A percentile compares a stretch with the other conserved stretches of the same genome.
Conservation (phyloP, 2,888 invertebrate species). For the Ypsolopha sequella region DNA sequence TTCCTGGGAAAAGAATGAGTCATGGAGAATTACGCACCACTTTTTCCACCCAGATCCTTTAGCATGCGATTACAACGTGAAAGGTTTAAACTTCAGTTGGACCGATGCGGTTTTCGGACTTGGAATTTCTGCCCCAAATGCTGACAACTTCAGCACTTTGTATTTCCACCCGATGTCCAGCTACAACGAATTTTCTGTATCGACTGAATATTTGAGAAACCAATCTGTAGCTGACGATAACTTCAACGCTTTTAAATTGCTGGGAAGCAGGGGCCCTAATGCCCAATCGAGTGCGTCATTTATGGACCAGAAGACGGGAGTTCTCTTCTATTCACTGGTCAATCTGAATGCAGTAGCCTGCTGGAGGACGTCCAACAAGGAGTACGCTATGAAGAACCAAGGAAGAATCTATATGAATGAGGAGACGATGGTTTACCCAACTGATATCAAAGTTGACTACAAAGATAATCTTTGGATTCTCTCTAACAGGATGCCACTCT, state of each 20-base stretch:
- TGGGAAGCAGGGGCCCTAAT: conserved; percentile 79
- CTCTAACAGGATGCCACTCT: conserved; percentile 78
- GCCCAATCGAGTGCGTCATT: conserved; percentile 82
- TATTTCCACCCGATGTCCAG: conserved; percentile 87
- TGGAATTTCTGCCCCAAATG: conserved; percentile 74
- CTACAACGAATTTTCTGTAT: conserved; percentile 81
- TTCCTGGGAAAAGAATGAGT: conserved; percentile 77
- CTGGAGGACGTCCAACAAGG: conserved; percentile 79
- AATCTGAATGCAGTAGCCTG: conserved; percentile 84
- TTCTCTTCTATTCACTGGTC: conserved; percentile 80
- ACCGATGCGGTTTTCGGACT: conserved; percentile 83
- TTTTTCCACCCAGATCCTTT: conserved; percentile 79
- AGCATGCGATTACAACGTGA: conserved; percentile 79
- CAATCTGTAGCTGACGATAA: conserved; percentile 64
- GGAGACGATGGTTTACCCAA: conserved; percentile 80
- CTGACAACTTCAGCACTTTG: conserved; percentile 76
- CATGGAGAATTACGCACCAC: conserved; percentile 81
- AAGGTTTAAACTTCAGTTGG: conserved; percentile 79
- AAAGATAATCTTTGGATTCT: conserved; percentile 80
- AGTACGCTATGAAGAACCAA: conserved; percentile 77
- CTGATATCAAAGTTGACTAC: conserved; percentile 82
- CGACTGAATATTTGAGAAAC: conserved; percentile 75
- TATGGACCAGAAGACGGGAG: conserved; percentile 77
- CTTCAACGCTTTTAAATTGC: conserved; percentile 74
- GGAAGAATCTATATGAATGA: conserved; percentile 80